Evolutionary conservation across 2,113 vertebrate genomes (phyloP).

Genomic region (Synchiropus splendidus): DNA sequence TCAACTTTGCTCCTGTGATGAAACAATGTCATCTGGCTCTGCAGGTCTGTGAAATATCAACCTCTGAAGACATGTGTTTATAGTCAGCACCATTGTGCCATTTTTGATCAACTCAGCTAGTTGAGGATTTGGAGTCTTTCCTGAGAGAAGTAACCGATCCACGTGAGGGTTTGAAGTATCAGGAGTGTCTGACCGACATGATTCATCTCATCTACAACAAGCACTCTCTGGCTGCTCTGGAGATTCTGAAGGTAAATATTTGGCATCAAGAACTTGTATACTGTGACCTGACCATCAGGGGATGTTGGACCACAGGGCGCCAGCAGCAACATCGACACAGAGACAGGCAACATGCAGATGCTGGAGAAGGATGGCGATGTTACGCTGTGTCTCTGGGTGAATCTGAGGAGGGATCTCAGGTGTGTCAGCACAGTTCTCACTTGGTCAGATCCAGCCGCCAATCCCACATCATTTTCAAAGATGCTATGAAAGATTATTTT

Average conservation of each 20-base stretch:
- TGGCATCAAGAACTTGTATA: background rate
- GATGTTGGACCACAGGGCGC: slow-evolving; percentile 57
- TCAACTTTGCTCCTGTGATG: slow-evolving; percentile 63
- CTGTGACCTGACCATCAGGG: too few species aligned
- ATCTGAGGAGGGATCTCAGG: slow-evolving; percentile 84
- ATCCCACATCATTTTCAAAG: too few species aligned
- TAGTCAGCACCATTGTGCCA: too few species aligned
- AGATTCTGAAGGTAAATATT: slow-evolving; percentile 73
- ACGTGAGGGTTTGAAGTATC: slow-evolving; percentile 47
- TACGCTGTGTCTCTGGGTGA: slow-evolving; percentile 84
- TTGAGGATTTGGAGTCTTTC: slow-evolving; percentile 71
- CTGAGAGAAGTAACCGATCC: slow-evolving; percentile 56
- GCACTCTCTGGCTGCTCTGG: slow-evolving; percentile 63
- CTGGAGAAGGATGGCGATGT: slow-evolving; percentile 67
- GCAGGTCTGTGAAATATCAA: slow-evolving; percentile 55
- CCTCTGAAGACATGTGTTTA: too few species aligned
- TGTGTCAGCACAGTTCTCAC: slow-evolving; percentile 20
- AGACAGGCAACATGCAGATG: slow-evolving; percentile 84
- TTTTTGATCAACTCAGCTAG: slow-evolving; percentile 59
- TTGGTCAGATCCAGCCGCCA: too few species aligned
- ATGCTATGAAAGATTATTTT: too few species aligned
- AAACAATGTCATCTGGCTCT: slow-evolving; percentile 68
- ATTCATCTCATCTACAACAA: slow-evolving; percentile 72
- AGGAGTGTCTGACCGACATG: slow-evolving; percentile 60
- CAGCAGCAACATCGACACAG: slow-evolving; percentile 63